These are phyloP conservation scores for Campoletis sonorensis DNA, from an alignment of 1,140 invertebrate species.

Conservation along the genomic window DNA sequence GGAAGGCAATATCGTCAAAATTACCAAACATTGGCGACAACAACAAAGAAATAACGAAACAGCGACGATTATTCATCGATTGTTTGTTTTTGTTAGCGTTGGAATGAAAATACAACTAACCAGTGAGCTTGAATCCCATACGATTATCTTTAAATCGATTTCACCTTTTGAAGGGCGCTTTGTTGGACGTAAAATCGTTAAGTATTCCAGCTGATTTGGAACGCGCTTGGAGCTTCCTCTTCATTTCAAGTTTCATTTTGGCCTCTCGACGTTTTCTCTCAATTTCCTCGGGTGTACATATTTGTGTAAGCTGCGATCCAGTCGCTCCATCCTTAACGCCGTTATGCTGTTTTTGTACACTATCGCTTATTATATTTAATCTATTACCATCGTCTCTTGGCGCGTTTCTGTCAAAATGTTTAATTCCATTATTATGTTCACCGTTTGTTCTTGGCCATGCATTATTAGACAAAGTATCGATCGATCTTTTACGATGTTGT, in stretches of 20 bases:
- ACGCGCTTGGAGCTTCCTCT: constrained; percentile 52
- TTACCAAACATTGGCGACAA: too few relatives aligned
- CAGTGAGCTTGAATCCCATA: background rate
- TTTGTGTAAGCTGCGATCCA: constrained; percentile 28
- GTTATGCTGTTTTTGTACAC: constrained; percentile 41
- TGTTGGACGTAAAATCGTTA: background rate
- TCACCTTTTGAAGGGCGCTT: constrained; percentile 54
- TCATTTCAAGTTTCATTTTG: constrained; percentile 64
- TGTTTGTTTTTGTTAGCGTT: background rate
- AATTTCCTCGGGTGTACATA: constrained; percentile 68
- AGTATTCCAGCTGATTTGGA: background rate
- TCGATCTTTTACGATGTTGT: constrained; percentile 27
- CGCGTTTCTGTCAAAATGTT: constrained; percentile 55
- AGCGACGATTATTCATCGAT: too few relatives aligned
- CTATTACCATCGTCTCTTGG: constrained; percentile 51
- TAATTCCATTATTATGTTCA: constrained; percentile 38
- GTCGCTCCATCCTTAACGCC: constrained; percentile 45
- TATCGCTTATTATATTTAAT: constrained; percentile 45
- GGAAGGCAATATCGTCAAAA: too few relatives aligned
- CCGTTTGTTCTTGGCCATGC: constrained; percentile 37
- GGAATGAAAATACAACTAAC: constrained; percentile 32
- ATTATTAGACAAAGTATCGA: constrained; percentile 27
- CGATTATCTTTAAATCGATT: background rate
- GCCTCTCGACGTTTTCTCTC: constrained; percentile 70
- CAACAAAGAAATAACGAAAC: too few relatives aligned